phyloP scores from a whole-genome alignment of 1,140 invertebrate genomes.

The Calephelis nemesis region DNA sequence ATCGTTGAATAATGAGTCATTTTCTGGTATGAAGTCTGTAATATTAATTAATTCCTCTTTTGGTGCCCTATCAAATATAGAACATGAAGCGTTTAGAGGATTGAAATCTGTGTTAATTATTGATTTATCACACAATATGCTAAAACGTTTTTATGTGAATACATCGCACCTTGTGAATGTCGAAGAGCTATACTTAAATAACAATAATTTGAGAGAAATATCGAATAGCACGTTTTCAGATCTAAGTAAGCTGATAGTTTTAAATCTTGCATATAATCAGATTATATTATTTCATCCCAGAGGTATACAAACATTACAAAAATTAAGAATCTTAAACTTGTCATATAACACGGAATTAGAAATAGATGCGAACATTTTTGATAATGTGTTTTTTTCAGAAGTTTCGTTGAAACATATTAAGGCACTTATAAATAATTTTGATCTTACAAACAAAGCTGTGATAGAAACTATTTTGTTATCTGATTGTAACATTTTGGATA shows the following conservation, averaged over 20 bases:
- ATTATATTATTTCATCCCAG: conserved; percentile 19
- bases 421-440: too few relatives aligned
- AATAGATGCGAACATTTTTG: conserved; percentile 18
- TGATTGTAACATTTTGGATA: too few relatives aligned
- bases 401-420: background rate
- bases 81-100: conserved; percentile 22
- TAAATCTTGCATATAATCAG: conserved; percentile 25
- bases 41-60: conserved; percentile 20
- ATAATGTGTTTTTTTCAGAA: conserved; percentile 22
- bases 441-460: too few relatives aligned
- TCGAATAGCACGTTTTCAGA: conserved; percentile 20
- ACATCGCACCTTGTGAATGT: conserved; percentile 19
- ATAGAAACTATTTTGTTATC: too few relatives aligned
- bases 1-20: conserved; percentile 15
- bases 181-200: conserved; percentile 26
- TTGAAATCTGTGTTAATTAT: conserved; percentile 16
- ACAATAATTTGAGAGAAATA: conserved; percentile 25
- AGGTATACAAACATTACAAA: conserved; percentile 12
- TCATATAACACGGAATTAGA: conserved; percentile 20
- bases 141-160: conserved; percentile 24
- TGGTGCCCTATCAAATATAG: conserved; percentile 22
- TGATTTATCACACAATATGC: conserved; percentile 25
- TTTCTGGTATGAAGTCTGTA: conserved; percentile 16
- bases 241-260: conserved; percentile 10
- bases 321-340: conserved; percentile 17